Base-by-base conservation (phyloP, 1,140 invertebrate species). In the Contarinia nasturtii region DNA sequence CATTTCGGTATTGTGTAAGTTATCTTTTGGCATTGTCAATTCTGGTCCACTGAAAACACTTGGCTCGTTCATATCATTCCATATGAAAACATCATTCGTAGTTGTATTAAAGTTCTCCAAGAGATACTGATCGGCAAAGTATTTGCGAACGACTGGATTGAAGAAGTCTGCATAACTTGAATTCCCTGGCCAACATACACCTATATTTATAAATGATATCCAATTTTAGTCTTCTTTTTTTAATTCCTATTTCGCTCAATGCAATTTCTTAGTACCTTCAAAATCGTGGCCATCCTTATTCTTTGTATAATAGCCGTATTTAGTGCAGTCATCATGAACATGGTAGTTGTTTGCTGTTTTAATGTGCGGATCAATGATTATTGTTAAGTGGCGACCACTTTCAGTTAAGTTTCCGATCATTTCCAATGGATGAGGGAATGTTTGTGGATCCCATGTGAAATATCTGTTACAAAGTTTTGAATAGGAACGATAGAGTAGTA, bases 1-100 rank as follows among this genome's bases (percentile, higher is more conserved):
- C 61, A 80, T 75, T 10, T 27, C 27, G 27, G 27, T 27, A 20
- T 20, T 12, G 74, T 98, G 87, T 0, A 85, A 52, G 50, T 78
- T 70, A 64, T 91, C 80, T 62, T 89, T 80, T 33, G 79, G 80
- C 79, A 96, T 91, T 0, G 91, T 96, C 14, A 95, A 74, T 70
- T 99, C 96, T 0, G 95, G 95, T 0, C 94, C 94, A 66, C 91
- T 98, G 60, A 99, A 99, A 0, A 99, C 93, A 11, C 87, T 91
- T 0, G 94, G 93, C 62, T 99, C 96, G 58, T 98, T 98, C 96
- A 99, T 98, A 57, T 99, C 96, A 60, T 98, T 99, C 96, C 96
- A 99, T 38, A 92, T 82, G 61, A 87, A 85, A 0, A 95, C 74
- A 56, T 93, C 79, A 8, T 83, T 72, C n/a, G 83, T 89, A 1